phyloP scores from a whole-genome alignment of 1,140 invertebrate genomes.

The Cydia pomonella region DNA sequence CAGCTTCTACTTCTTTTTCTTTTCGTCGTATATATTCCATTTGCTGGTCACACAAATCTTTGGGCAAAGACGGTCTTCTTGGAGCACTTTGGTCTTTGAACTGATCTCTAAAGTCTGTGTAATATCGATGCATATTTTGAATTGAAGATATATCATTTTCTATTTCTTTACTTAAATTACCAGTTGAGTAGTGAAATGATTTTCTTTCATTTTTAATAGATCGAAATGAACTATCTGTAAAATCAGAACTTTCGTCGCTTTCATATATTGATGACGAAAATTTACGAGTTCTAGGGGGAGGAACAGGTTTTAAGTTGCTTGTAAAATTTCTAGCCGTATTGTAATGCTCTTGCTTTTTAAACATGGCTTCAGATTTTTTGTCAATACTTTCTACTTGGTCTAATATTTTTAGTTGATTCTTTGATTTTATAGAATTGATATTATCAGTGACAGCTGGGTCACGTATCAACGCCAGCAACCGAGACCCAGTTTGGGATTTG shows the following conservation, averaged over 20 bases:
- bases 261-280: conserved; percentile 66
- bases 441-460: conserved; percentile 59
- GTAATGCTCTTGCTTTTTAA: conserved; percentile 37
- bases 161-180: conserved; percentile 78
- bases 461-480: conserved; percentile 67
- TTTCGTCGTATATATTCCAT: conserved; percentile 85
- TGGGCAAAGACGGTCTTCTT: conserved; percentile 82
- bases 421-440: conserved; percentile 48
- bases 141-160: conserved; percentile 78
- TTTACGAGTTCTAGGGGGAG: conserved; percentile 62
- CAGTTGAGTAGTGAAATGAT: conserved; percentile 75
- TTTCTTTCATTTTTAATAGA: conserved; percentile 73
- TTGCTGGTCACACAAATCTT: conserved; percentile 85
- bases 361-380: conserved; percentile 26
- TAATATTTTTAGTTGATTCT: conserved; percentile 40
- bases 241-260: conserved; percentile 71
- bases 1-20: conserved; percentile 84
- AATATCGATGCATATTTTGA: conserved; percentile 67
- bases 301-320: conserved; percentile 54
- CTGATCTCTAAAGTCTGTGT: conserved; percentile 61
- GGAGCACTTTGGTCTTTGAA: conserved; percentile 48
- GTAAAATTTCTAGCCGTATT: conserved; percentile 39
- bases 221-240: conserved; percentile 59
- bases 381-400: conserved; percentile 38
- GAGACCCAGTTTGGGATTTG: conserved; percentile 74